Base-by-base conservation (phyloP, 2,113 vertebrate genomes). In the Sapajus apella region DNA sequence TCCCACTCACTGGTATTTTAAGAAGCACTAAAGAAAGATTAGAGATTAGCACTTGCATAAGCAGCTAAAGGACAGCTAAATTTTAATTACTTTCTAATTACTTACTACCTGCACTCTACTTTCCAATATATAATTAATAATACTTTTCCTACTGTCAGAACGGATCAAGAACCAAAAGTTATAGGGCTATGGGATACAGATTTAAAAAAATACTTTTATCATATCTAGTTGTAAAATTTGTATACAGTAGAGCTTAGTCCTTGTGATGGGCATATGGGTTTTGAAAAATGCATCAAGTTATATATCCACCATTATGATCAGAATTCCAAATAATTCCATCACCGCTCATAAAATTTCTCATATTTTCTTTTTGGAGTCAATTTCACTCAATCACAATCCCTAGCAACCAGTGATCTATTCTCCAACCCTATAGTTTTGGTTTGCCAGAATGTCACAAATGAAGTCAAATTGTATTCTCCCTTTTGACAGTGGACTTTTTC, bases 81-180 rank as follows among this genome's bases (percentile, higher is more conserved):
- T 1, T 95, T 97, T 98, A 98, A 98, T 98, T 92, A 32, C 77
- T 79, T 98, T 96, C 97, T 98, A 98, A 98, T 97, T 95, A 45
- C 81, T 90, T 98, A 97, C 95, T 83, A 25, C 90, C 8, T 70
- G 21, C 50, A 94, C 95, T 87, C 81, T 90, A 87, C 75, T 56
- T 93, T 35, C 20, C 2, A 58, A 5, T 52, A 14, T 52, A 50
- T 93, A 83, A 72, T 94, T 90, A 94, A 80, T 83, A 89, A 88
- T 45, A 56, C 70, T 91, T 96, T 76, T 10, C 72, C 80, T 91
- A 91, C 52, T 91, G 37, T 70, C 20, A 70, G 30, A 82, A 73
- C n/a, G 18, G 25, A 84, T 64, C 10, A 92, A 35, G 52, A 87
- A 27, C 45, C 45, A 55, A 91, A 50, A 50, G 77, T 43, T 37